phyloP scores from a whole-genome alignment of 2,113 vertebrate species.

The Pangasianodon hypophthalmus region DNA sequence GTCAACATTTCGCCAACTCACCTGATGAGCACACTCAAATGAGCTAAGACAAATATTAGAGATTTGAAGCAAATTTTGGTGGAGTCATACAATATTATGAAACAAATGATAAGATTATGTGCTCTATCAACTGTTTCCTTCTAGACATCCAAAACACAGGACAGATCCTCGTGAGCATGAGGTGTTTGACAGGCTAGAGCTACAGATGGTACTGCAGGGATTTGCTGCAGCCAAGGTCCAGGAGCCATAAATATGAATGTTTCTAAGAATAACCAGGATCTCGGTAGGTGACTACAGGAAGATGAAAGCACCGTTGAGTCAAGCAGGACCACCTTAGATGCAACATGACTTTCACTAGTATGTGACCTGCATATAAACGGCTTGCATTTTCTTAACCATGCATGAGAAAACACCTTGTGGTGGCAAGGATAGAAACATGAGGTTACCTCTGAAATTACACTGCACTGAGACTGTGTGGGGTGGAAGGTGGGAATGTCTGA shows the following conservation, averaged over 20 bases:
- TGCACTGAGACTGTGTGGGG: neutral
- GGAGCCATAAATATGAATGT: conserved; percentile 15
- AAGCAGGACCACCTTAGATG: conserved; percentile 8
- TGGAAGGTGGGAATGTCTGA: neutral
- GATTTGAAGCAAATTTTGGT: neutral
- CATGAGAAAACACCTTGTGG: neutral
- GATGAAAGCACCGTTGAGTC: neutral
- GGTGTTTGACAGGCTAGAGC: neutral
- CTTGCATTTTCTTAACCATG: neutral
- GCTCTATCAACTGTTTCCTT: neutral
- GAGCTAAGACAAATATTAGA: neutral
- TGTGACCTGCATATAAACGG: neutral
- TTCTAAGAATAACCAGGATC: conserved; percentile 8
- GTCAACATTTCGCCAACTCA: neutral
- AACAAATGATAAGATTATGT: neutral
- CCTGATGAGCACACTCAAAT: neutral
- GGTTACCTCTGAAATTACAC: neutral
- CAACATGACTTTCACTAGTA: neutral
- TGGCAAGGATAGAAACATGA: neutral
- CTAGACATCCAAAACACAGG: neutral
- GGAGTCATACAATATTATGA: neutral
- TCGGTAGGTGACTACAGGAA: neutral
- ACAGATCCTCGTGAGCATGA: neutral
- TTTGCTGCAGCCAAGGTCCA: neutral
- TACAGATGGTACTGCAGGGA: conserved; percentile 7